A percentile compares a stretch with the other conserved stretches of the same genome.
Conservation (phyloP, 1,140 invertebrate genomes). For the Nasonia giraulti region DNA sequence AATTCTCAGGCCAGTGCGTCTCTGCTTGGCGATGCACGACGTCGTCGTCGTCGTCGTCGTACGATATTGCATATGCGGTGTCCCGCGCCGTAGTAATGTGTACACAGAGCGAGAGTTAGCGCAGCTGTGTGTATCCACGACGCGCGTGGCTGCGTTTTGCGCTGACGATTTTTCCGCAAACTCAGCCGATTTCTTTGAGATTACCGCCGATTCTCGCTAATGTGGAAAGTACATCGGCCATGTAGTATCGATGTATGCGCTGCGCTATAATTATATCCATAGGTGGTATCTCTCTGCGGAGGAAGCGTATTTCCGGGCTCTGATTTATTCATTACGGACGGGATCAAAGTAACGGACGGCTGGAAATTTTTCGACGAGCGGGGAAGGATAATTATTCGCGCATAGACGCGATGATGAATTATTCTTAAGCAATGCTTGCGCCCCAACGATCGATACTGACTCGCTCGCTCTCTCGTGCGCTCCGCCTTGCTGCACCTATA, state of each 20-base stretch:
- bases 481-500: neutral
- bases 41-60: neutral
- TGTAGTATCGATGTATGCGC: too few relatives aligned
- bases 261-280: too few relatives aligned
- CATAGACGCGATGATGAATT: conserved; percentile 39
- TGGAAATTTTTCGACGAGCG: neutral
- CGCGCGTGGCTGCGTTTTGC: neutral
- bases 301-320: neutral
- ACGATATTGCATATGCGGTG: neutral
- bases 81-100: neutral
- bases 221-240: too few relatives aligned
- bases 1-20: neutral
- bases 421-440: conserved; percentile 36
- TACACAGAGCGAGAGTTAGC: neutral
- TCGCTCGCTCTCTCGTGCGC: neutral
- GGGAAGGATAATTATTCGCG: conserved; percentile 12
- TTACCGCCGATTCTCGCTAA: too few relatives aligned
- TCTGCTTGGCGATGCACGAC: neutral
- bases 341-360: neutral
- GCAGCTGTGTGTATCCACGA: neutral
- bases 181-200: neutral
- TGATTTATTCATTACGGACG: neutral
- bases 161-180: conserved; percentile 21
- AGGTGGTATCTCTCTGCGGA: neutral
- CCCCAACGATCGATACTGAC: conserved; percentile 18